Evolutionary conservation across 2,888 invertebrate genomes (phyloP), one percentile per base, ranked within the genome.

Genomic region (Diaperis boleti): DNA sequence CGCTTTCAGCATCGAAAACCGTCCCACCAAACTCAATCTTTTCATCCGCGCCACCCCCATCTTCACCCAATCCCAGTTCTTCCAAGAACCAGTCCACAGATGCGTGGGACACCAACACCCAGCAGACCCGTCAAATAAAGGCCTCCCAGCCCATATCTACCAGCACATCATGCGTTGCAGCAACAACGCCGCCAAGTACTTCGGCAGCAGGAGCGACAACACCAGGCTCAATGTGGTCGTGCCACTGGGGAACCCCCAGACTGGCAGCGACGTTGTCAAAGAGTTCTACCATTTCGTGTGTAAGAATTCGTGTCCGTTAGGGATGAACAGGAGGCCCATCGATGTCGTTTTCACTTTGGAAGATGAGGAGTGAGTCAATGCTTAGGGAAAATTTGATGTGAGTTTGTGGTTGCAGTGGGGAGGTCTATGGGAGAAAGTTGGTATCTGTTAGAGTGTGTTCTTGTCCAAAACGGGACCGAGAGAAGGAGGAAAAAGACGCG

Each of bases 251-350:
- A 71, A 73, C 6, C 86, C 87, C 0, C 85, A 87, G 65, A 80
- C 83, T 2, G 88, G 88, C 0, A 81, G 84, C 0, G 82, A 85
- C 20, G 84, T 83, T 72, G 85, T 87, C 0, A 83, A 85, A 0
- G 87, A 91, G 73, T 86, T 89, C 1, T 92, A 88, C 78, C 84
- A 86, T 73, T 92, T 93, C 75, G 86, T 87, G 52, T 94, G 94
- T 80, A 90, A 92, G 77, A 91, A 89, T 65, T 90, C 90, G 8
- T 94, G 94, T 77, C 84, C 59, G n/a, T 31, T 86, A 0, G 87
- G 93, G 0, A 91, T 93, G 81, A 92, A 92, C 74, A 78, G 94
- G 0, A 83, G 92, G 3, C 85, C 89, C 0, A 87, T 92, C 0
- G 88, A 89, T 50, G 82, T 92, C 0, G 82, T 92, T 0, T 91